Base-by-base conservation (phyloP, 2,113 vertebrate species). In the Lota lota region DNA sequence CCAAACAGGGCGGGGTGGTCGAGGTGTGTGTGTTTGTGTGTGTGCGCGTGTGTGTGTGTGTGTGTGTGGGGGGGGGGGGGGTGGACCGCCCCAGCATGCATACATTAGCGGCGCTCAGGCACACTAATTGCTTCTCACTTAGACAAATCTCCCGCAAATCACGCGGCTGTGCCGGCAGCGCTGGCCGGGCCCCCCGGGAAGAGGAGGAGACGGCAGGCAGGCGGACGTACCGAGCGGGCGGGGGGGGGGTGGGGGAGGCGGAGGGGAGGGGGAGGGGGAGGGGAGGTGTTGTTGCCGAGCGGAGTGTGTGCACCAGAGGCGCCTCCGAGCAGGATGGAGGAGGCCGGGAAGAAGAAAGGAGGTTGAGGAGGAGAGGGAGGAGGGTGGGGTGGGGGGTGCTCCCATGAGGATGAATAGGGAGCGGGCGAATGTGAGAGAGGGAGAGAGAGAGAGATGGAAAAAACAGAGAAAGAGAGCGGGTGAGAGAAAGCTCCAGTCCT, bases 121-220 rank as follows among this genome's bases (percentile, higher is more conserved):
- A 73, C 91, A 91, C 90, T 92, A 93, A 93, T 93, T 93, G 91
- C 91, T 92, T 92, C 90, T 93, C 91, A 92, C 91, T 93, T 93
- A 92, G 91, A 92, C 91, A 93, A 93, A 92, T 92, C 90, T 91
- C 87, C 88, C 84, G 88, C 87, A 91, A 92, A 92, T 92, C 90
- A 91, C 85, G 86, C 85, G 86, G 86, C 83, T 85, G 84, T 73
- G 88, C 90, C 89, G 86, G 83, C 88, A 90, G 90, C 88, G 67
- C 83, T 86, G 87, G 83, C 85, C 73, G 90, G 89, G 85, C 90
- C 84, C 72, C 53, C 53, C 2, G 53, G 16, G 53, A 54, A 89
- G 91, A 89, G 87, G 88, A 80, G 82, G 72, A 86, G 88, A 85
- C 85, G 84, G 89, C 83, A 85, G 84, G 85, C 82, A 88, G 85